A percentile compares a stretch with the other conserved stretches of the same genome.
Conservation (phyloP, 2,113 vertebrate species). For the Gracilinanus agilis region DNA sequence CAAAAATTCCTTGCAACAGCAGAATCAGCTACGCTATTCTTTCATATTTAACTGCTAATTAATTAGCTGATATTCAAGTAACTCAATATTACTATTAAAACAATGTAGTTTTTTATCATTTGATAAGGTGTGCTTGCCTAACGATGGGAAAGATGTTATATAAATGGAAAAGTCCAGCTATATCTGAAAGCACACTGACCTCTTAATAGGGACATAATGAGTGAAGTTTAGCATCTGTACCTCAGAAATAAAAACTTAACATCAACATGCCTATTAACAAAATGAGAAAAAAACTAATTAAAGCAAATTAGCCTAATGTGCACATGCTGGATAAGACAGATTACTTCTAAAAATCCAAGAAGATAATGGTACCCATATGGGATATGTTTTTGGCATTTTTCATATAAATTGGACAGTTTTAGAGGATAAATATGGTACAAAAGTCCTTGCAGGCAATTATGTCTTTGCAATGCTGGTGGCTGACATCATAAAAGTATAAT, state of each 20-base stretch:
- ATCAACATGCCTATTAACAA: slow-evolving; percentile 87
- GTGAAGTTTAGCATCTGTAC: slow-evolving; percentile 80
- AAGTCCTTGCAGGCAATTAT: slow-evolving; percentile 92
- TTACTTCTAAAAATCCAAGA: slow-evolving; percentile 87
- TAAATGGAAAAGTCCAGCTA: slow-evolving; percentile 50
- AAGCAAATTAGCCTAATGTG: slow-evolving; percentile 91
- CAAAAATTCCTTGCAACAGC: slow-evolving; percentile 63
- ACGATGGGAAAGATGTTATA: slow-evolving; percentile 44
- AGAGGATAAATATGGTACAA: slow-evolving; percentile 88
- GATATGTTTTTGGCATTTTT: slow-evolving; percentile 91
- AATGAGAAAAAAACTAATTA: slow-evolving; percentile 90
- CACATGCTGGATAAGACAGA: slow-evolving; percentile 87
- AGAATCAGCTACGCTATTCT: slow-evolving; percentile 56
- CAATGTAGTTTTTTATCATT: slow-evolving; percentile 48
- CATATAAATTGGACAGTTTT: slow-evolving; percentile 92
- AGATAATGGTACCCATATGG: slow-evolving; percentile 90
- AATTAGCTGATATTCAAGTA: slow-evolving; percentile 72
- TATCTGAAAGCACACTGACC: slow-evolving; percentile 63
- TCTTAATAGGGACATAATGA: slow-evolving; percentile 75
- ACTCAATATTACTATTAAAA: slow-evolving; percentile 57
- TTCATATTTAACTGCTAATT: slow-evolving; percentile 77
- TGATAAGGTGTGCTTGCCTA: slow-evolving; percentile 33
- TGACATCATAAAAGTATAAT: slow-evolving; percentile 92
- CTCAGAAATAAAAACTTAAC: slow-evolving; percentile 81
- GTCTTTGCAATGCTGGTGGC: slow-evolving; percentile 89